Evolutionary conservation across 2,888 invertebrate species (phyloP).

Genomic region (Drosophila rellima): DNA sequence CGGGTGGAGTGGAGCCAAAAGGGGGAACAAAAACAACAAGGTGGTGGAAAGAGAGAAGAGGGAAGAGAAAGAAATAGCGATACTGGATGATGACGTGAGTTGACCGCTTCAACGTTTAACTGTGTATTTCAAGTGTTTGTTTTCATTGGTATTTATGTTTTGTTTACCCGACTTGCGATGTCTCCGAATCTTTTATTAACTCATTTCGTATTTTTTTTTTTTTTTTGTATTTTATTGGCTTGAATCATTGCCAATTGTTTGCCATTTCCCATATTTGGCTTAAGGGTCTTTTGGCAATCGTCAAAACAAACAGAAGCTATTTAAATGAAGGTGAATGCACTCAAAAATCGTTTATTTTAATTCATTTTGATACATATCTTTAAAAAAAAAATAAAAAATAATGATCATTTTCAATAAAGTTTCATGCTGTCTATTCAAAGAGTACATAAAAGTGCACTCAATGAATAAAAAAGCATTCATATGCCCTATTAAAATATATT

Average conservation of each 20-base stretch:
- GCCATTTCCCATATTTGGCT: conserved; percentile 14
- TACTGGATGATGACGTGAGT: conserved; percentile 37
- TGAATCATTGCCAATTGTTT: conserved; percentile 27
- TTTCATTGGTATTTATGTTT: conserved; percentile 30
- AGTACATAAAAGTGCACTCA: not conserved
- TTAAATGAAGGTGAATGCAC: conserved; percentile 30
- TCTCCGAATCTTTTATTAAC: conserved; percentile 26
- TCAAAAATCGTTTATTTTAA: too few species aligned
- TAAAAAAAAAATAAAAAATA: too few species aligned
- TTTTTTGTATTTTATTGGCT: conserved; percentile 34
- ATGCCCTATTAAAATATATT: not conserved
- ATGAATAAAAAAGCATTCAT: conserved; percentile 1
- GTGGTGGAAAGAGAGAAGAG: not conserved
- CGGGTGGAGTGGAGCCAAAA: not conserved
- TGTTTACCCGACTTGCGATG: conserved; percentile 26
- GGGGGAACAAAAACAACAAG: not conserved
- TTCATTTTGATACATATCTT: too few species aligned
- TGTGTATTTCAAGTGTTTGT: conserved; percentile 56
- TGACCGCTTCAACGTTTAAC: conserved; percentile 52
- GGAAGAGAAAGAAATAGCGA: not conserved
- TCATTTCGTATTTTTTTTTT: conserved; percentile 25
- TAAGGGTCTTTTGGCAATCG: conserved; percentile 18
- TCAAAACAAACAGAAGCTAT: conserved; percentile 2
- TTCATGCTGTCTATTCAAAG: not conserved
- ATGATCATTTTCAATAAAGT: too few species aligned